Evolutionary conservation across 1,140 invertebrate species (phyloP).

Genomic region (Semibalanus balanoides): DNA sequence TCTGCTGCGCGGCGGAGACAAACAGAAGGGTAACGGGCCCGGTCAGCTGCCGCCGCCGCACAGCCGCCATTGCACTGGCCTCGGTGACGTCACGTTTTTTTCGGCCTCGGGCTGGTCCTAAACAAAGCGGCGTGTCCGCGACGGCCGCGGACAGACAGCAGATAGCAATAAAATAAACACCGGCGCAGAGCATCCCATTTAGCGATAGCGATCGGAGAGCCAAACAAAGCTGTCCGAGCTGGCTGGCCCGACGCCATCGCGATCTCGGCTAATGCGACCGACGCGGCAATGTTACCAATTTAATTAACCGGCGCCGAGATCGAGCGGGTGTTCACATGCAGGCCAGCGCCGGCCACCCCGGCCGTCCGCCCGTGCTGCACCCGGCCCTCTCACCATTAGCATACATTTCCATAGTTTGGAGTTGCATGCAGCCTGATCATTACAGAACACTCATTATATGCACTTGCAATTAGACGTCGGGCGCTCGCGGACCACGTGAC

Average conservation of each 20-base stretch:
- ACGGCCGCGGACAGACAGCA: background rate
- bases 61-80: background rate
- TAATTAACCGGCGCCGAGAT: background rate
- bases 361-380: background rate
- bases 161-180: slow-evolving; percentile 2
- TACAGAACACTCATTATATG: background rate
- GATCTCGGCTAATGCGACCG: no score
- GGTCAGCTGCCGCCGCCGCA: no score
- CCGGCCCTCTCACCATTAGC: background rate
- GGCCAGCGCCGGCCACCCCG: no score
- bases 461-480: slow-evolving; percentile 7
- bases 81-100: background rate
- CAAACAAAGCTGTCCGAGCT: background rate
- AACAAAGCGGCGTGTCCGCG: background rate
- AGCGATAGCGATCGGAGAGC: background rate
- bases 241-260: background rate
- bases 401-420: background rate
- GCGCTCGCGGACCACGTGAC: slow-evolving; percentile 16
- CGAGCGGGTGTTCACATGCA: background rate
- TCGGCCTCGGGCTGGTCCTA: background rate
- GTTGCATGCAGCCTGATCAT: background rate
- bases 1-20: no score
- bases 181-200: background rate
- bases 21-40: background rate
- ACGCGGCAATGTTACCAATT: no score